Conservation (phyloP, 2,888 invertebrate genomes). For the Biston stratarius region DNA sequence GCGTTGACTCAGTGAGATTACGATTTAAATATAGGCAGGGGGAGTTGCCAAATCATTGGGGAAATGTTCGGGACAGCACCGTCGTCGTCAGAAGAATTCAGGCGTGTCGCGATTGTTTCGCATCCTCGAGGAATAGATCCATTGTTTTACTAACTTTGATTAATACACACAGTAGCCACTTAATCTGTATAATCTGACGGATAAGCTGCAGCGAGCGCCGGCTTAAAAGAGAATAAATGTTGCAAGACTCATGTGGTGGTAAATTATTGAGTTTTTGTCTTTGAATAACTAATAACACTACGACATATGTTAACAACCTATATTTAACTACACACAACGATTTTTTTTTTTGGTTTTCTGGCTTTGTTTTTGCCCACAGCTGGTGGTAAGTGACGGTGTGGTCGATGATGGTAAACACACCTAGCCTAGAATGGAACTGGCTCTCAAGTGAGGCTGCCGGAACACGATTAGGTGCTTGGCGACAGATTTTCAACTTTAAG, state of each 20-base stretch:
- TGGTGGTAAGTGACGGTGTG: too few species aligned
- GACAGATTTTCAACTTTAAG: too few species aligned
- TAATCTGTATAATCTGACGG: slow-evolving; percentile 26
- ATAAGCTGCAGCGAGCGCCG: slow-evolving; percentile 16
- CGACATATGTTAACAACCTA: not conserved
- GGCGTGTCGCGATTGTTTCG: slow-evolving; percentile 66
- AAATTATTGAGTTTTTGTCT: not conserved
- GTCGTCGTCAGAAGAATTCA: slow-evolving; percentile 58
- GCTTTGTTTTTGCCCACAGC: too few species aligned
- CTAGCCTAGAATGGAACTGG: too few species aligned
- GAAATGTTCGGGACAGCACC: slow-evolving; percentile 67
- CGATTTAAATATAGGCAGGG: slow-evolving; percentile 84
- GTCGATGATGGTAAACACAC: too few species aligned
- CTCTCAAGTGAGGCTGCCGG: too few species aligned
- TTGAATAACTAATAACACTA: not conserved
- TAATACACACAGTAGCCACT: slow-evolving; percentile 21
- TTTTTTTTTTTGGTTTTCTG: too few species aligned
- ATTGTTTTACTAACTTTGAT: slow-evolving; percentile 39
- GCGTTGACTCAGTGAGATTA: slow-evolving; percentile 85
- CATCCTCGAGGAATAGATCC: slow-evolving; percentile 39
- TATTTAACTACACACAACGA: not conserved
- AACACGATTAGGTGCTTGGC: too few species aligned
- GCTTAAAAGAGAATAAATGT: slow-evolving; percentile 7
- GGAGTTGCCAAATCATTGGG: slow-evolving; percentile 84
- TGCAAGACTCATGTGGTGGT: not conserved